phyloP scores from a whole-genome alignment of 2,797 vertebrate species.

The Coluber constrictor region DNA sequence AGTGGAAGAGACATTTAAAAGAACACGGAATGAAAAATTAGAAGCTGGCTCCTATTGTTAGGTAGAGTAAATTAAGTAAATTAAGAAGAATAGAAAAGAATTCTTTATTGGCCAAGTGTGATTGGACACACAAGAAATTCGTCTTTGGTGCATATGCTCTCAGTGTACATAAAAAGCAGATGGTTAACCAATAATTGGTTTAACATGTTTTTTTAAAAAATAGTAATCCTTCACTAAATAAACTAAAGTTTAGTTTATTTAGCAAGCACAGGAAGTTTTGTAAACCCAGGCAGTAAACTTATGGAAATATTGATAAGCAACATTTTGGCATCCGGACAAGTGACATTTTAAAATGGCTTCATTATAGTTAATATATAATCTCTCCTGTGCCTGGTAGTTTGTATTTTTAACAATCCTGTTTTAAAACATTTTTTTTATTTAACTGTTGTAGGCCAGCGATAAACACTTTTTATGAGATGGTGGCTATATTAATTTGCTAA shows the following conservation, averaged over 20 bases:
- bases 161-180: not conserved
- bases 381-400: not conserved
- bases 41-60: not conserved
- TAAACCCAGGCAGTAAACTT: not conserved
- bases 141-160: too few relatives aligned
- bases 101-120: too few relatives aligned
- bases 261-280: not conserved
- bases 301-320: not conserved
- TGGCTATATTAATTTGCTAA: not conserved
- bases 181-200: not conserved
- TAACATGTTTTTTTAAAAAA: not conserved
- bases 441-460: not conserved
- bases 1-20: not conserved
- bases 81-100: too few relatives aligned
- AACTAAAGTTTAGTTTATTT: not conserved
- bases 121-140: too few relatives aligned
- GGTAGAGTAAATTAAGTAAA: not conserved
- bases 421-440: not conserved
- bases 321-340: not conserved
- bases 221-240: not conserved
- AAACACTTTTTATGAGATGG: not conserved
- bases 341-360: not conserved
- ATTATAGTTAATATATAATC: not conserved
- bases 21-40: not conserved
- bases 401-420: not conserved